Percentiles rank a stretch among this genome's conserved stretches.
These are phyloP conservation scores for Alces alces DNA, from an alignment of 2,113 vertebrate species.

Conservation along the genomic window DNA sequence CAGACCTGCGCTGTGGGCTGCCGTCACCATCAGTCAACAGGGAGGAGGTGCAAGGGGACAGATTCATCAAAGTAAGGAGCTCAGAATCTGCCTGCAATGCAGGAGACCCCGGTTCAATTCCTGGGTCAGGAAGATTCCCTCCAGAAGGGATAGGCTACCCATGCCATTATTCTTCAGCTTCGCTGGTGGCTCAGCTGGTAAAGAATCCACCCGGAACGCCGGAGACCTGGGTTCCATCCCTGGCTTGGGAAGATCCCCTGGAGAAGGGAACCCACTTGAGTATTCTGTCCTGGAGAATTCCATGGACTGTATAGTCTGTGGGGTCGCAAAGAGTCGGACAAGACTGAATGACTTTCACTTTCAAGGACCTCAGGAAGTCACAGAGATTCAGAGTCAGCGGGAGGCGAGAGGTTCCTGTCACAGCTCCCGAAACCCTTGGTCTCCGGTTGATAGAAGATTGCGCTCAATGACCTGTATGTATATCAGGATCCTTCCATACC, in stretches of 20 bases:
- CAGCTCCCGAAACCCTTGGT: background rate
- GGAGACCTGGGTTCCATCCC: background rate
- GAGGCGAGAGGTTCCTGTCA: background rate
- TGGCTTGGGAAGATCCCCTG: background rate
- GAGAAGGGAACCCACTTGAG: background rate
- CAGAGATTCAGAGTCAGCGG: background rate
- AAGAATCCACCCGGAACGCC: rapidly evolving
- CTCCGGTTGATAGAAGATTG: background rate
- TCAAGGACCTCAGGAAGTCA: background rate
- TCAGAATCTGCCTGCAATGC: background rate
- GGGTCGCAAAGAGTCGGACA: background rate
- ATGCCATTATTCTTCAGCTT: background rate
- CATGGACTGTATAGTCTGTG: background rate
- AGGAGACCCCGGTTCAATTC: background rate
- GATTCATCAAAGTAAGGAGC: background rate
- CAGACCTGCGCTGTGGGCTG: background rate
- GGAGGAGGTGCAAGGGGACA: background rate
- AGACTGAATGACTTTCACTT: background rate
- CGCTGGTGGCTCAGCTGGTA: background rate
- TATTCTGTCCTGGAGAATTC: background rate
- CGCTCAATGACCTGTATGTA: background rate
- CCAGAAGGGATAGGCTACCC: background rate
- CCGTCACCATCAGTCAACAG: background rate
- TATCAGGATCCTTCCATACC: background rate
- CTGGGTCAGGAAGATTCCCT: background rate